A percentile compares a stretch with the other conserved stretches of the same genome.
Evolutionary conservation across 2,888 invertebrate species (phyloP).

Genomic region (Melieria picta): DNA sequence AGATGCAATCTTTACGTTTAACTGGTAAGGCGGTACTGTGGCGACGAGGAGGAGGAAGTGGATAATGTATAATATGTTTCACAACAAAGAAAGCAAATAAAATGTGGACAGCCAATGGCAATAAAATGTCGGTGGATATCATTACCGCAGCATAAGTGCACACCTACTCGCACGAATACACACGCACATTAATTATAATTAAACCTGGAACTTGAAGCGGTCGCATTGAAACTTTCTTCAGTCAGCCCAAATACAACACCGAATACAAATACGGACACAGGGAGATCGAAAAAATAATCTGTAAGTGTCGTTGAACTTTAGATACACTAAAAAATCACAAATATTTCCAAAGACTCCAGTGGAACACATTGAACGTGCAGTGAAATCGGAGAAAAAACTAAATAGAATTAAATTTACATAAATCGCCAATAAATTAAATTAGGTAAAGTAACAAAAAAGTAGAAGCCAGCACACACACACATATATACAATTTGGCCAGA

Average conservation of each 20-base stretch:
- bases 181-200: no score
- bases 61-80: neutral
- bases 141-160: neutral
- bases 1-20: neutral
- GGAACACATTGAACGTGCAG: neutral
- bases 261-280: neutral
- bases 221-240: neutral
- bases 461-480: slow-evolving; percentile 16
- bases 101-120: neutral
- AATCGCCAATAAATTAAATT: slow-evolving; percentile 46
- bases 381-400: slow-evolving; percentile 20
- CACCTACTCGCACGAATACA: no score
- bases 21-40: no score
- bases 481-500: slow-evolving; percentile 8
- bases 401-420: slow-evolving; percentile 44
- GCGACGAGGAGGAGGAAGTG: neutral
- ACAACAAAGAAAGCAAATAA: neutral
- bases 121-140: neutral
- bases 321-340: slow-evolving; percentile 10
- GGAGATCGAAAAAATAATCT: neutral
- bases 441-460: slow-evolving; percentile 32
- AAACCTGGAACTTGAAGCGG: neutral
- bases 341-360: neutral
- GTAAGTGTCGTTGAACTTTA: slow-evolving; percentile 12
- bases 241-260: neutral